Conservation (phyloP, 2,888 invertebrate genomes). For the Polydrusus tereticollis region DNA sequence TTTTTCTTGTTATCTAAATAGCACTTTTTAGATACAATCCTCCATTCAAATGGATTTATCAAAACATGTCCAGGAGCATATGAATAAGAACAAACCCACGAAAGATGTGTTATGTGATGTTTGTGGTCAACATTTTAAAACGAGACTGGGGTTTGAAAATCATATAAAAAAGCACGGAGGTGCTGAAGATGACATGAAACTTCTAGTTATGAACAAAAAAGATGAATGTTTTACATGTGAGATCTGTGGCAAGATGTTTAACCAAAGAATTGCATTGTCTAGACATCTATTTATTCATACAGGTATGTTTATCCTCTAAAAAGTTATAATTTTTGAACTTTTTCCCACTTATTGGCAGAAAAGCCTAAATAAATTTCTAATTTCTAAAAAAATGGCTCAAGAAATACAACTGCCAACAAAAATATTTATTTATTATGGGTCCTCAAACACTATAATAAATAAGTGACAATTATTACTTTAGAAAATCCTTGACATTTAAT, state of each 20-base stretch:
- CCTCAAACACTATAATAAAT: not conserved
- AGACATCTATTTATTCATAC: constrained; percentile 71
- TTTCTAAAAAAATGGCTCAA: no score
- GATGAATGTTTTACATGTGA: constrained; percentile 60
- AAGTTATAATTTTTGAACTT: no score
- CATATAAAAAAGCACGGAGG: constrained; percentile 69
- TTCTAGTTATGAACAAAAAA: constrained; percentile 63
- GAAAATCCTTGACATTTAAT: constrained; percentile 4
- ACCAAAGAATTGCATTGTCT: constrained; percentile 70
- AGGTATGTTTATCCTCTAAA: no score
- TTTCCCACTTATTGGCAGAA: no score
- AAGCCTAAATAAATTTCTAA: no score
- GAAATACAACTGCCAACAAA: no score
- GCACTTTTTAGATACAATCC: constrained; percentile 31
- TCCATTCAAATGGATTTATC: constrained; percentile 42
- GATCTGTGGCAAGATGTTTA: constrained; percentile 70
- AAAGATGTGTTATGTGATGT: constrained; percentile 65
- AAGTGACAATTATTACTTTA: not conserved
- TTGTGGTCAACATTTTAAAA: constrained; percentile 70
- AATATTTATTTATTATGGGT: not conserved
- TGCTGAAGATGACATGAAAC: constrained; percentile 66
- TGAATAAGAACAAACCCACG: constrained; percentile 29
- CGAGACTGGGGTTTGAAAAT: constrained; percentile 59
- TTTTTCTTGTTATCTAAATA: not conserved
- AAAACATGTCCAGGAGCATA: constrained; percentile 35